Percentiles rank a stretch among this genome's conserved stretches.
Evolutionary conservation across 2,113 vertebrate genomes (phyloP).

Genomic region (Oceanodroma tethys): DNA sequence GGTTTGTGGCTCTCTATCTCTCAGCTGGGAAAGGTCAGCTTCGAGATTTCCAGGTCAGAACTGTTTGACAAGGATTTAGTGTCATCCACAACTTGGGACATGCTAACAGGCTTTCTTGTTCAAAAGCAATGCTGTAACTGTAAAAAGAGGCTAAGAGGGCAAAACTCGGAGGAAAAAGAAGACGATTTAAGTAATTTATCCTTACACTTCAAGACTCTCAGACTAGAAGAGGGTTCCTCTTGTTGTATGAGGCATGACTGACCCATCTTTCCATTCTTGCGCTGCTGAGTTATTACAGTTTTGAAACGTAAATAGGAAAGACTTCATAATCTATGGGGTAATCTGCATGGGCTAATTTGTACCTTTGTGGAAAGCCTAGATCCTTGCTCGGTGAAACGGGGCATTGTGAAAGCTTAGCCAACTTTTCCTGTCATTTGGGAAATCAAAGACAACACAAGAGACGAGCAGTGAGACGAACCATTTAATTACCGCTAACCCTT

Average conservation of each 20-base stretch:
- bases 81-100: background rate
- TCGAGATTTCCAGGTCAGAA: slow-evolving; percentile 54
- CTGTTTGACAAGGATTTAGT: slow-evolving; percentile 50
- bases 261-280: background rate
- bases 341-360: background rate
- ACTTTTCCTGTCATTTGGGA: background rate
- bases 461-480: background rate
- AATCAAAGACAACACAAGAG: background rate
- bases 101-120: slow-evolving; percentile 11
- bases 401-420: background rate
- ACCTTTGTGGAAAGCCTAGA: slow-evolving; percentile 17
- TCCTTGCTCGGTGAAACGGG: background rate
- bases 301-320: background rate
- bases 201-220: background rate
- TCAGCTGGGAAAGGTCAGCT: slow-evolving; percentile 3
- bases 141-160: background rate
- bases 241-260: background rate
- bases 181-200: background rate
- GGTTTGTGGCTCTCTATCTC: slow-evolving; percentile 1
- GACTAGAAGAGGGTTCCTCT: background rate
- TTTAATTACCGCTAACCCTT: background rate
- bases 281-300: background rate
- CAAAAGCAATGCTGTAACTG: background rate
- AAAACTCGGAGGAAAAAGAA: background rate
- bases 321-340: background rate